Conservation (phyloP, 2,888 invertebrate genomes). For the Ophion obscuratus region DNA sequence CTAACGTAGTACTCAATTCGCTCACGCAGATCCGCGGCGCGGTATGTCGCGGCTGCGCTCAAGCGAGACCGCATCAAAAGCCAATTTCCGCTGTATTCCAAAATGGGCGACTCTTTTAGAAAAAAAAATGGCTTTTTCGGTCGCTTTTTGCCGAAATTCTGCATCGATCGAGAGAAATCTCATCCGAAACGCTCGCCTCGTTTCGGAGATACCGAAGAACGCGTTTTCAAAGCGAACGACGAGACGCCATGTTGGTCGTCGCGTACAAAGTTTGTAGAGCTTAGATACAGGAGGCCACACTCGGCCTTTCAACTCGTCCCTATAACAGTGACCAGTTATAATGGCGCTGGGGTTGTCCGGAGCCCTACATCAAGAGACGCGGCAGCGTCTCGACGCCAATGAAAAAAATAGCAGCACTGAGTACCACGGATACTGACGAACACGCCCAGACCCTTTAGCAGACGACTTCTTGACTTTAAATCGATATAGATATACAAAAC, state of each 20-base stretch:
- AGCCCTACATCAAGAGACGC: too few species aligned
- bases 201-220: background rate
- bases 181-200: background rate
- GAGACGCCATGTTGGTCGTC: background rate
- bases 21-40: background rate
- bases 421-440: too few species aligned
- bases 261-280: background rate
- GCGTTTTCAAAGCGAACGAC: background rate
- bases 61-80: background rate
- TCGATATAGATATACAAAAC: too few species aligned
- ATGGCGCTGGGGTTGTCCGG: too few species aligned
- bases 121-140: background rate
- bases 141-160: background rate
- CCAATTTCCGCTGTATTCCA: background rate
- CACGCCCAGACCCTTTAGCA: too few species aligned
- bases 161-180: background rate
- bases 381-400: too few species aligned
- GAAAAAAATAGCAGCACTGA: too few species aligned
- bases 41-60: background rate
- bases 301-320: too few species aligned
- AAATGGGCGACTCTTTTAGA: background rate
- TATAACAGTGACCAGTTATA: too few species aligned
- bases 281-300: background rate
- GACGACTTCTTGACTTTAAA: too few species aligned
- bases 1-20: background rate